Percentiles rank a stretch among this genome's conserved stretches.
These are phyloP conservation scores for Lasioglossum baleicum DNA, from an alignment of 1,140 invertebrate genomes.

Conservation along the genomic window DNA sequence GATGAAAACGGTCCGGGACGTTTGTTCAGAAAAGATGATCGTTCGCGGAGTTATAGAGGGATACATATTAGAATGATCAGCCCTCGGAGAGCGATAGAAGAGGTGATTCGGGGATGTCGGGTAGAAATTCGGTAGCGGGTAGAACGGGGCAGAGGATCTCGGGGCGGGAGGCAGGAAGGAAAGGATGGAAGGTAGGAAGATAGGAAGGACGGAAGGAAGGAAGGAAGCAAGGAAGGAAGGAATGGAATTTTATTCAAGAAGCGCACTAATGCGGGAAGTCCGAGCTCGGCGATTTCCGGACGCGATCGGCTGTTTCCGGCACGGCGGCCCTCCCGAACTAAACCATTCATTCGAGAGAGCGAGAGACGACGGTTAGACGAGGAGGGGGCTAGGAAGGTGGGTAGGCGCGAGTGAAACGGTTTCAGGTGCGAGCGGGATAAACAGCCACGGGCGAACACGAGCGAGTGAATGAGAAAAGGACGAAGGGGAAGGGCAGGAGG, in stretches of 20 bases:
- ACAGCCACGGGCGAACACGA: neutral
- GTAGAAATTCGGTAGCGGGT: constrained; percentile 17
- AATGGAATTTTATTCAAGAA: constrained; percentile 59
- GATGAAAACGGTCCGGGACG: too few species aligned
- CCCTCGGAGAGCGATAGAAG: neutral
- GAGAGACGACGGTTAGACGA: constrained; percentile 17
- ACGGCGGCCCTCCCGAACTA: constrained; percentile 45
- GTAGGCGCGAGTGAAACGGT: constrained; percentile 20
- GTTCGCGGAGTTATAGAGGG: too few species aligned
- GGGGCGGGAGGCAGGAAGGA: neutral
- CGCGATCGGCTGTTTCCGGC: constrained; percentile 51
- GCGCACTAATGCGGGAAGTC: constrained; percentile 56
- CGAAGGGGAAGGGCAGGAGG: constrained; percentile 2
- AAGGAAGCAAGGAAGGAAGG: constrained; percentile 35
- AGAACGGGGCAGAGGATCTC: neutral
- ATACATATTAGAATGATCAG: too few species aligned
- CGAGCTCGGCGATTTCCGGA: constrained; percentile 47
- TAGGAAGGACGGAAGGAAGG: constrained; percentile 17
- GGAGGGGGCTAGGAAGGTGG: constrained; percentile 34
- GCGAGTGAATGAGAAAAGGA: constrained; percentile 31
- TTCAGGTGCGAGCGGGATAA: neutral
- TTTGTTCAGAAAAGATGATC: too few species aligned
- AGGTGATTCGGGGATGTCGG: neutral
- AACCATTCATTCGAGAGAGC: constrained; percentile 55
- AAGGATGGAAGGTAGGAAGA: constrained; percentile 34